Evolutionary conservation across 2,113 vertebrate species (phyloP).

Genomic region (Boleophthalmus pectinirostris): DNA sequence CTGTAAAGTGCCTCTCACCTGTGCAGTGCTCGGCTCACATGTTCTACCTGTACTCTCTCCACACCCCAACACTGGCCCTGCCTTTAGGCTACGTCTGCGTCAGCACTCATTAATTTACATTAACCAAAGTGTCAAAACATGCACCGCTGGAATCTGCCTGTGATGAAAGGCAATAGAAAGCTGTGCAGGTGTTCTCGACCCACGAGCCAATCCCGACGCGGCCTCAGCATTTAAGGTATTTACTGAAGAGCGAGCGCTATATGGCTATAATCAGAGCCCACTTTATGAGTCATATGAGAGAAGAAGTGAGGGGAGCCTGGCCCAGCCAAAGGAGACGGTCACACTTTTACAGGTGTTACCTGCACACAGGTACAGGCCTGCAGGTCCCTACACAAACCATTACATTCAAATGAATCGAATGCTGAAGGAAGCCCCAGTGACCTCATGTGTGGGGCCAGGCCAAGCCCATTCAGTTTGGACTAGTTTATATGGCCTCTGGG

Average conservation of each 20-base stretch:
- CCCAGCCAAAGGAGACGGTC: conserved; percentile 34
- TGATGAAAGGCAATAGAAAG: conserved; percentile 70
- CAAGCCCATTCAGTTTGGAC: conserved; percentile 5
- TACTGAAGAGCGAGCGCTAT: conserved; percentile 38
- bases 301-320: conserved; percentile 37
- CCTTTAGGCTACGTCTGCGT: conserved; percentile 71
- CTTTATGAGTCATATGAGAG: conserved; percentile 52
- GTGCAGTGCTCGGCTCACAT: conserved; percentile 16
- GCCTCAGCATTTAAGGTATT: conserved; percentile 52
- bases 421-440: conserved; percentile 33
- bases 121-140: conserved; percentile 81
- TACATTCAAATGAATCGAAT: conserved; percentile 34
- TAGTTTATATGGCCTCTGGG: conserved; percentile 10
- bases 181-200: conserved; percentile 70
- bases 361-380: conserved; percentile 38
- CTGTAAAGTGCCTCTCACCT: conserved; percentile 17
- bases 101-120: conserved; percentile 79
- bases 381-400: conserved; percentile 36
- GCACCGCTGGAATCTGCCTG: conserved; percentile 69
- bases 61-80: conserved; percentile 61
- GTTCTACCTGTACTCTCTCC: conserved; percentile 45
- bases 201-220: conserved; percentile 38
- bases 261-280: conserved; percentile 35
- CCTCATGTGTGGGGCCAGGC: conserved; percentile 18
- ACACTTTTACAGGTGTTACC: conserved; percentile 36